Base-by-base conservation (phyloP, 2,888 invertebrate species). In the Leucozona laternaria region DNA sequence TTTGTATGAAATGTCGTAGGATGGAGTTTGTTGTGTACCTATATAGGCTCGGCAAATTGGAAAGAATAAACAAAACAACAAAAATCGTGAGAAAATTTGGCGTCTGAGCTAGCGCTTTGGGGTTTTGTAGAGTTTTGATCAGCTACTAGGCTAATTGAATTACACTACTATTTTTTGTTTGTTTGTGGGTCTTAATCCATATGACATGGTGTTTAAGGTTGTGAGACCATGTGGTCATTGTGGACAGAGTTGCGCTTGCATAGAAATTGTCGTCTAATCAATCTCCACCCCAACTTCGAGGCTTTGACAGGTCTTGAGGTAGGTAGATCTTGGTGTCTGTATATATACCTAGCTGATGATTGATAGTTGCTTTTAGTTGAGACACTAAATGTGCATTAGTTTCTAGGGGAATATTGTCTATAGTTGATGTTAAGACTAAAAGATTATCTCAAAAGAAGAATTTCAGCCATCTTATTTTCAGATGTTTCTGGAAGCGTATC, bases 221-320 rank as follows among this genome's bases (percentile, higher is more conserved):
- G 31, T 22, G 79, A 15, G 75, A 68, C 80, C 84, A 85, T 85
- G 84, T 86, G 85, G 81, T 73, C 70, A 73, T n/a, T 68, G 20
- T 34, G 79, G 79, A n/a, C 57, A 45, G 37, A 45, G 53, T 70
- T 45, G 40, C 8, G 28, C 37, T 60, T 22, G 22, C 1, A 31
- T 2, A 60, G 4, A 20, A 77, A 13, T 64, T 86, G 81, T 78
- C 73, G 50, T 45, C 78, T 58, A 86, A 66, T 86, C 85, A 86
- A 86, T 86, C 85, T 81, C 73, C 85, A 86, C 85, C 85, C 81
- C 70, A 78, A 81, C 85, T 72, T 72, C 11, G 43, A n/a, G 45
- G 11, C 25, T 31, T 55, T 83, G 83, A 78, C 83, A 79, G 79
- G 55, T 79, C 53, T 68, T 79, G 73, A 37, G 31, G 68, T 73